Evolutionary conservation across 2,113 vertebrate species (phyloP).

Genomic region (Dryoscopus gambensis): DNA sequence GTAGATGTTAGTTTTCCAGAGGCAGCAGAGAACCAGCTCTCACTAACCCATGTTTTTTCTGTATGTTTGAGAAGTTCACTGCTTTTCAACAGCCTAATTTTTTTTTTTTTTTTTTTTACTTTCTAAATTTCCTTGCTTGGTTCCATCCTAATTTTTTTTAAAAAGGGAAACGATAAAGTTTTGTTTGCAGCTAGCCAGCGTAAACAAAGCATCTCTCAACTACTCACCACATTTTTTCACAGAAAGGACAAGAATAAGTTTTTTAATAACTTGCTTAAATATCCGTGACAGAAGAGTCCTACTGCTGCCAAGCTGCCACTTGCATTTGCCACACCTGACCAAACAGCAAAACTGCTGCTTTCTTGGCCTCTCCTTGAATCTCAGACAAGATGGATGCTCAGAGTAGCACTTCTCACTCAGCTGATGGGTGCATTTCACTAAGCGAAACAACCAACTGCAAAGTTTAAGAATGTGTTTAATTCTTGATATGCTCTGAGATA

Average conservation of each 20-base stretch:
- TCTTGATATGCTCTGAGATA: background rate
- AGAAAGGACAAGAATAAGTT: background rate
- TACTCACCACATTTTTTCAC: background rate
- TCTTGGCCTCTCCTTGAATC: background rate
- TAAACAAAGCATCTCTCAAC: background rate
- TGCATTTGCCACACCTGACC: background rate
- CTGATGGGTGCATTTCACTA: background rate
- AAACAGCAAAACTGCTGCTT: background rate
- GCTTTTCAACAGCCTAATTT: background rate
- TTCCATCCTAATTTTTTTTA: background rate
- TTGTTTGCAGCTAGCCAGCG: background rate
- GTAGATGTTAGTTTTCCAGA: background rate
- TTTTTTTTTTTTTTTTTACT: background rate
- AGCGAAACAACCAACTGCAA: background rate
- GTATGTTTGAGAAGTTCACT: background rate
- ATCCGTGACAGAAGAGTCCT: background rate
- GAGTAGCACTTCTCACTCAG: background rate
- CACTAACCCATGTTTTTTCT: fast-evolving
- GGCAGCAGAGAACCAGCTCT: background rate
- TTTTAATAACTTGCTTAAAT: conserved; percentile 35
- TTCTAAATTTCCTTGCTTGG: background rate
- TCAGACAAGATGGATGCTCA: background rate
- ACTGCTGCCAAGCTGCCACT: background rate
- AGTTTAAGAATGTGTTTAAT: background rate
- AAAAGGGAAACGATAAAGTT: background rate